Evolutionary conservation across 1,140 invertebrate species (phyloP).

Genomic region (Ceratitis capitata): DNA sequence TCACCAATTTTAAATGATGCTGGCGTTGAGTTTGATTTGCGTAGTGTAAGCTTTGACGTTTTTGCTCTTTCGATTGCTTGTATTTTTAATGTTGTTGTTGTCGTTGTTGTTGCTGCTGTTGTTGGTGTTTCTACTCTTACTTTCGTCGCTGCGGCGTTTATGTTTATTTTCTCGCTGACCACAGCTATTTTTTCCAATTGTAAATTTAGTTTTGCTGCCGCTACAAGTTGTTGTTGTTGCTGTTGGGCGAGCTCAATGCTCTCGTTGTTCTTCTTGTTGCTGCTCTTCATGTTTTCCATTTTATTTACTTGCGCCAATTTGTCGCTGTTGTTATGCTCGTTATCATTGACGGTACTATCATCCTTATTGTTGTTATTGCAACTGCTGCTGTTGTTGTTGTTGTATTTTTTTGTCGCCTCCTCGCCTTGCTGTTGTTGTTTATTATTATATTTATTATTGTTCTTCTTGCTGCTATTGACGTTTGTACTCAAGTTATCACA

Average conservation of each 20-base stretch:
- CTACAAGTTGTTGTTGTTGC: not conserved
- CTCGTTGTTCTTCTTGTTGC: not conserved
- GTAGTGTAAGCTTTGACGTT: not conserved
- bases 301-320: not conserved
- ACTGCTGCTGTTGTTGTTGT: not conserved
- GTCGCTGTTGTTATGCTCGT: slow-evolving; percentile 3
- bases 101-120: not conserved
- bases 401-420: slow-evolving; percentile 21
- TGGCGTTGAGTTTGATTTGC: slow-evolving; percentile 9
- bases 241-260: not conserved
- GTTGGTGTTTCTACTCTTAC: not conserved
- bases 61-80: not conserved
- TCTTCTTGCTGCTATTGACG: not conserved
- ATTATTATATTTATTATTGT: slow-evolving; percentile 26
- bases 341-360: not conserved
- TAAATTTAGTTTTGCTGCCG: not conserved
- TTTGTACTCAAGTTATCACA: slow-evolving; percentile 3
- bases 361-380: not conserved
- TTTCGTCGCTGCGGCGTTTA: not conserved
- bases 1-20: not conserved
- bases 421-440: not conserved
- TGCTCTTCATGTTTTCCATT: not conserved
- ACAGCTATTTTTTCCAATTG: not conserved
- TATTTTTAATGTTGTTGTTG: not conserved
- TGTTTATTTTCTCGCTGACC: not conserved